Evolutionary conservation across 1,140 invertebrate genomes (phyloP).

Genomic region (Ceratina japonica): DNA sequence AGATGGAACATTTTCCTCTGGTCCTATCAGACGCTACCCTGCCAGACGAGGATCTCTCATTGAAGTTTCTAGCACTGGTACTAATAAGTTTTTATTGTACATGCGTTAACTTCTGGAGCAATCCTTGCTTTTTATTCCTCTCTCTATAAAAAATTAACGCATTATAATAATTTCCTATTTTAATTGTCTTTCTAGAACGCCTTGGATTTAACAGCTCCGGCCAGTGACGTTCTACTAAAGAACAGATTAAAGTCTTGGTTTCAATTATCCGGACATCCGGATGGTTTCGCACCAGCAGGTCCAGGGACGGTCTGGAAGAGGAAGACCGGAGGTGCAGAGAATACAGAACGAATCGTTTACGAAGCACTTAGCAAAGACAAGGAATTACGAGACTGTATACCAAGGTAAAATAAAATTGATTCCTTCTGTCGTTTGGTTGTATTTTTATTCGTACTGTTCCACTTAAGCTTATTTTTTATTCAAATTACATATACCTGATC

Average conservation of each 20-base stretch:
- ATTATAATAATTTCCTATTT: background rate
- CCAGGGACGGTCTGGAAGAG: slow-evolving; percentile 97
- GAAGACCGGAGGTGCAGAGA: slow-evolving; percentile 84
- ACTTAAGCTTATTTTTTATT: too few species aligned
- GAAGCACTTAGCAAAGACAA: slow-evolving; percentile 88
- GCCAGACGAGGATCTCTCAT: slow-evolving; percentile 72
- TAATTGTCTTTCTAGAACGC: slow-evolving; percentile 85
- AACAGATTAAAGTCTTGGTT: slow-evolving; percentile 91
- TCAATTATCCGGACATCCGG: slow-evolving; percentile 95
- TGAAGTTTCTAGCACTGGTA: slow-evolving; percentile 75
- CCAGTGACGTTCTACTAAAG: slow-evolving; percentile 91
- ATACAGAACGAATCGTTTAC: slow-evolving; percentile 90
- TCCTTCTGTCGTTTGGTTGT: too few species aligned
- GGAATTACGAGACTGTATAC: slow-evolving; percentile 88
- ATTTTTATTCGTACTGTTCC: too few species aligned
- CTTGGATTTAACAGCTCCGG: slow-evolving; percentile 93
- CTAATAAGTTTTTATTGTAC: background rate
- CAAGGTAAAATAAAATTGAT: slow-evolving; percentile 76
- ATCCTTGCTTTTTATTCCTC: background rate
- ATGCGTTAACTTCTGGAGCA: background rate
- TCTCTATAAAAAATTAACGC: background rate
- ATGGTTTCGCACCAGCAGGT: slow-evolving; percentile 94
- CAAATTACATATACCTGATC: too few species aligned
- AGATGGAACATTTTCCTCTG: slow-evolving; percentile 72
- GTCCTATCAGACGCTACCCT: slow-evolving; percentile 69